Conservation (phyloP, 2,113 vertebrate species). For the Paratilapia polleni region DNA sequence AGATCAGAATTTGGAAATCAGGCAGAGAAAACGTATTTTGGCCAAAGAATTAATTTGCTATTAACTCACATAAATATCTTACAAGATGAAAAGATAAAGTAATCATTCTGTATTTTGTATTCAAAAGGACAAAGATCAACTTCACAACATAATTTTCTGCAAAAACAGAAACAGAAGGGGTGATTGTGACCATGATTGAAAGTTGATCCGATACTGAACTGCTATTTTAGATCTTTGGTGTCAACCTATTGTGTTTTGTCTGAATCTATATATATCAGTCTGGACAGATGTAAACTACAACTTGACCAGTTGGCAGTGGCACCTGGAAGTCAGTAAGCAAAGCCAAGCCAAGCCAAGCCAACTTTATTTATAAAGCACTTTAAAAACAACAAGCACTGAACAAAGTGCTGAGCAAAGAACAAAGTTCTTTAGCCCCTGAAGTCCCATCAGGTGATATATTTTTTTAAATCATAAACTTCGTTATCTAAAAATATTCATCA, state of each 20-base stretch:
- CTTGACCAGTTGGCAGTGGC: background rate
- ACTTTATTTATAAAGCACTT: too few species aligned
- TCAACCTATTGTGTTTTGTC: background rate
- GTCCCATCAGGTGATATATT: background rate
- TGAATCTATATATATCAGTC: background rate
- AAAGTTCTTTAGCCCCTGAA: background rate
- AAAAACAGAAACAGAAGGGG: background rate
- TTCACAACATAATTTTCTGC: background rate
- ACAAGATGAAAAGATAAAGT: too few species aligned
- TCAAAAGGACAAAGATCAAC: background rate
- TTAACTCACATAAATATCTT: too few species aligned
- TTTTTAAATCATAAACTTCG: background rate
- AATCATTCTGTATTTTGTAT: background rate
- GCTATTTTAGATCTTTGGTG: background rate
- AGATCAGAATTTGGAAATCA: background rate
- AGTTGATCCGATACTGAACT: background rate
- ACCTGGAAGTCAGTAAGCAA: background rate
- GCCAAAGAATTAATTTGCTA: too few species aligned
- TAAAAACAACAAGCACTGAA: too few species aligned
- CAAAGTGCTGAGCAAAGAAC: background rate
- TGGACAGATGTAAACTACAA: background rate
- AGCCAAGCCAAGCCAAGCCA: too few species aligned
- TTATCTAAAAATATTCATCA: background rate
- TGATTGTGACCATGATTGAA: background rate
- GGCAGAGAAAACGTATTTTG: background rate